Percentiles rank a stretch among this genome's conserved stretches.
Evolutionary conservation across 2,113 vertebrate genomes (phyloP).

Genomic region (Dipodomys merriami): DNA sequence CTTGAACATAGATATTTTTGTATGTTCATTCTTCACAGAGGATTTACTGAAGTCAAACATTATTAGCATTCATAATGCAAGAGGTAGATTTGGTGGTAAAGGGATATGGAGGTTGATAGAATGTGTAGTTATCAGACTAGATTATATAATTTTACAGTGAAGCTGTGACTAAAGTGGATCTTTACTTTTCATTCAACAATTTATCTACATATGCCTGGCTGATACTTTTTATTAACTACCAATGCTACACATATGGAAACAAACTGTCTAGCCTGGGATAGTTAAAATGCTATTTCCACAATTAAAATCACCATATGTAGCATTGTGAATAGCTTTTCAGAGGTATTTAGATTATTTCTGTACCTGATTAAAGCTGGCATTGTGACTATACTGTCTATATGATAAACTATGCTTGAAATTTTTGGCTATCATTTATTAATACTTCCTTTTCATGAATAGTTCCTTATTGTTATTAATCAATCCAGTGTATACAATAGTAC

Average conservation of each 20-base stretch:
- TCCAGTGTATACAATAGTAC: rapidly evolving
- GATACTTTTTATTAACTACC: rapidly evolving
- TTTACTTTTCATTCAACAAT: neutral
- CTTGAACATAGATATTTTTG: neutral
- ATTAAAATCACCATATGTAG: neutral
- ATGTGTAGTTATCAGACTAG: neutral
- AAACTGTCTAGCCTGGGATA: neutral
- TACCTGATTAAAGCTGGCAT: neutral
- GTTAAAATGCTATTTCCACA: neutral
- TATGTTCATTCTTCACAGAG: neutral
- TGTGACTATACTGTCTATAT: neutral
- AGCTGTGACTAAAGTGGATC: neutral
- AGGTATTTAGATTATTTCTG: neutral
- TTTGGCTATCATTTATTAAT: neutral
- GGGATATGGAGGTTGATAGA: rapidly evolving
- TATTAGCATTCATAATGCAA: neutral
- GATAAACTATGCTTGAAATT: neutral
- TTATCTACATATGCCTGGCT: too few species aligned
- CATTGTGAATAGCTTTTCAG: neutral
- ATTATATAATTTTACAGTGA: rapidly evolving
- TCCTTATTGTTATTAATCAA: neutral
- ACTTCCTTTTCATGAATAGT: rapidly evolving
- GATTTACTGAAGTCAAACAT: neutral
- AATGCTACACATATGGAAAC: neutral
- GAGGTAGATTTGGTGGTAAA: neutral